Conservation (phyloP, 1,140 invertebrate species). For the Sweltsa coloradensis region DNA sequence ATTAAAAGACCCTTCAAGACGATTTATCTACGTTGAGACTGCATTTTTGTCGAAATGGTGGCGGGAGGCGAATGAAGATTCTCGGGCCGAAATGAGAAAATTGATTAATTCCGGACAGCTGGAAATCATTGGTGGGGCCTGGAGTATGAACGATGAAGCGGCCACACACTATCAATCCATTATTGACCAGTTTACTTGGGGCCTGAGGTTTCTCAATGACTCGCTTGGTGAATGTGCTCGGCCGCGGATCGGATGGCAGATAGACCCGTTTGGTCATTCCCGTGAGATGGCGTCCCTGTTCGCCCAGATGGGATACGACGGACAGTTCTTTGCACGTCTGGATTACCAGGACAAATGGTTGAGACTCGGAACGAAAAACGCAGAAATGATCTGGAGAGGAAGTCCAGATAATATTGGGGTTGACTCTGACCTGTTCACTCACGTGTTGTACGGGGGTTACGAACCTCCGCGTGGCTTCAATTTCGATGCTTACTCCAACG, state of each 20-base stretch:
- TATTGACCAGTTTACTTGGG: too few relatives aligned
- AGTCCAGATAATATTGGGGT: too few relatives aligned
- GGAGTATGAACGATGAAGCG: too few relatives aligned
- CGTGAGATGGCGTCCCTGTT: slow-evolving; percentile 55
- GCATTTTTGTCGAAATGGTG: too few relatives aligned
- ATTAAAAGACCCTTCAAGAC: too few relatives aligned
- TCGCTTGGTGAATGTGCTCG: slow-evolving; percentile 51
- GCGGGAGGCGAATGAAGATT: too few relatives aligned
- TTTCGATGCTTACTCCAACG: slow-evolving; percentile 71
- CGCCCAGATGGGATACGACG: slow-evolving; percentile 59
- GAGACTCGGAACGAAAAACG: slow-evolving; percentile 32
- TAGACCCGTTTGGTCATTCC: slow-evolving; percentile 64
- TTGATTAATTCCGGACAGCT: too few relatives aligned
- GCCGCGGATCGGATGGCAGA: slow-evolving; percentile 61
- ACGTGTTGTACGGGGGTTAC: slow-evolving; percentile 64
- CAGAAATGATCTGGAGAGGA: slow-evolving; percentile 50
- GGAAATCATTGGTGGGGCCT: too few relatives aligned
- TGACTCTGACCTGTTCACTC: slow-evolving; percentile 44
- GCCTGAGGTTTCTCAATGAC: slow-evolving; percentile 42
- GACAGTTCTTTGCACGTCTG: slow-evolving; percentile 57
- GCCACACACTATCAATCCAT: too few relatives aligned
- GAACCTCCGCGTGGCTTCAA: slow-evolving; percentile 76
- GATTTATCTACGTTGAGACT: too few relatives aligned
- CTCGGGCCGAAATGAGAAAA: too few relatives aligned
- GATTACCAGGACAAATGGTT: slow-evolving; percentile 59